Percentiles rank a stretch among this genome's conserved stretches.
Evolutionary conservation across 2,888 invertebrate species (phyloP).

Genomic region (Hermaeophaga mercurialis): DNA sequence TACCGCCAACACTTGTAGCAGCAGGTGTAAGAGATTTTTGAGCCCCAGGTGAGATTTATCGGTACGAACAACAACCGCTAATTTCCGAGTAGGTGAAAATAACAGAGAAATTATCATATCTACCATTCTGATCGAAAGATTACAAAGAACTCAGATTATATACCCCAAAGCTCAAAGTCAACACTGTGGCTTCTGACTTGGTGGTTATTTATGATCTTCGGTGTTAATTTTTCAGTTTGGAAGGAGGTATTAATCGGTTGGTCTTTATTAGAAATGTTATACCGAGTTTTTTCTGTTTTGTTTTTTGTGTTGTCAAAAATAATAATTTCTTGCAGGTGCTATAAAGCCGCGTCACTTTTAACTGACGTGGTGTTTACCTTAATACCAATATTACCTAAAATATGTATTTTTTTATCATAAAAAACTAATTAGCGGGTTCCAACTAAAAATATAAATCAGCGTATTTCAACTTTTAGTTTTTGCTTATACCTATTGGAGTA

Average conservation of each 20-base stretch:
- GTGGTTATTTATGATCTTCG: conserved; percentile 44
- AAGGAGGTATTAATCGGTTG: background rate
- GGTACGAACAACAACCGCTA: conserved; percentile 47
- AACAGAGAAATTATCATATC: conserved; percentile 57
- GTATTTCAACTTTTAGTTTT: too few species aligned
- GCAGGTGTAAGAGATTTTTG: conserved; percentile 49
- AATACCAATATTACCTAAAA: too few species aligned
- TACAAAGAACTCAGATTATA: conserved; percentile 46
- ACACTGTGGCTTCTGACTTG: conserved; percentile 46
- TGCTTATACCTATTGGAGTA: too few species aligned
- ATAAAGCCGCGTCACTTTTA: too few species aligned
- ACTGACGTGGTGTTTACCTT: too few species aligned
- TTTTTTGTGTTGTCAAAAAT: background rate
- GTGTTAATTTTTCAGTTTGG: conserved; percentile 21
- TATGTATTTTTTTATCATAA: too few species aligned
- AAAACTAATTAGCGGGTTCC: too few species aligned
- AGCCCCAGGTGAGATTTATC: conserved; percentile 49
- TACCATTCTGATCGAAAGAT: conserved; percentile 38
- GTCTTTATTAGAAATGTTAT: background rate
- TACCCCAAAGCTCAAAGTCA: conserved; percentile 50
- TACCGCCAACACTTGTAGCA: background rate
- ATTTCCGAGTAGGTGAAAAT: conserved; percentile 58
- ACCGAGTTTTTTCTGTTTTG: background rate
- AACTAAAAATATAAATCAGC: too few species aligned
- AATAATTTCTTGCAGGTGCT: background rate